Percentiles rank a stretch among this genome's conserved stretches.
Conservation (phyloP, 2,888 invertebrate species). For the Ectemnius cavifrons region DNA sequence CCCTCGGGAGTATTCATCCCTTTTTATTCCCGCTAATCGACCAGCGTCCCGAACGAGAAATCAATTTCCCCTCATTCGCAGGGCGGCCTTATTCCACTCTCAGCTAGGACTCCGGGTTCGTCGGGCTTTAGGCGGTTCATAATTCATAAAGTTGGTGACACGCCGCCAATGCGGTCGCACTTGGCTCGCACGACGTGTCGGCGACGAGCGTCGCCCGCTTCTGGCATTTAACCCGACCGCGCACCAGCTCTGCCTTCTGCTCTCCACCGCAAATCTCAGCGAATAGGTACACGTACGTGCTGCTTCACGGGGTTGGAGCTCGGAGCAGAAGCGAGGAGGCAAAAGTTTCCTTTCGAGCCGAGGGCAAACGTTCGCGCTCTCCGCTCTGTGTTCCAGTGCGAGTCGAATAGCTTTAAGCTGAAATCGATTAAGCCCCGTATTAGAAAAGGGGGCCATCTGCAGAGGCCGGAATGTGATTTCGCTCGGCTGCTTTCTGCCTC, state of each 20-base stretch:
- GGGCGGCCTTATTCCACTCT: background rate
- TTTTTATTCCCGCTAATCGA: conserved; percentile 36
- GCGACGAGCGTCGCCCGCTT: background rate
- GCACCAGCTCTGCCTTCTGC: too few relatives aligned
- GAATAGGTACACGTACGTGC: background rate
- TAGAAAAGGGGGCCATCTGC: conserved; percentile 15
- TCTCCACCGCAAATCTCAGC: too few relatives aligned
- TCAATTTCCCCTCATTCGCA: conserved; percentile 37
- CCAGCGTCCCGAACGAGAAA: conserved; percentile 25
- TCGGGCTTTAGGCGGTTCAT: conserved; percentile 9
- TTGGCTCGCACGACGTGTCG: conserved; percentile 10
- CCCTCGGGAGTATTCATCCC: conserved; percentile 17
- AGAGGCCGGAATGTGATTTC: conserved; percentile 11
- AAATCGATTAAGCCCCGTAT: conserved; percentile 42
- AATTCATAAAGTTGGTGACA: conserved; percentile 38
- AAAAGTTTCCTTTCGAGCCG: too few relatives aligned
- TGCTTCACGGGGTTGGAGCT: too few relatives aligned
- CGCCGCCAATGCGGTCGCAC: background rate
- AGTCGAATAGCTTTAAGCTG: conserved; percentile 19
- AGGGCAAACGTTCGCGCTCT: too few relatives aligned
- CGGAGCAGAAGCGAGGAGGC: too few relatives aligned
- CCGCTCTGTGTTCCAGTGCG: background rate
- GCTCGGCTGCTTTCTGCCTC: conserved; percentile 1
- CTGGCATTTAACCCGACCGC: background rate
- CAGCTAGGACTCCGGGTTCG: background rate